Conservation (phyloP, 1,140 invertebrate genomes). For the Gryon sp. region DNA sequence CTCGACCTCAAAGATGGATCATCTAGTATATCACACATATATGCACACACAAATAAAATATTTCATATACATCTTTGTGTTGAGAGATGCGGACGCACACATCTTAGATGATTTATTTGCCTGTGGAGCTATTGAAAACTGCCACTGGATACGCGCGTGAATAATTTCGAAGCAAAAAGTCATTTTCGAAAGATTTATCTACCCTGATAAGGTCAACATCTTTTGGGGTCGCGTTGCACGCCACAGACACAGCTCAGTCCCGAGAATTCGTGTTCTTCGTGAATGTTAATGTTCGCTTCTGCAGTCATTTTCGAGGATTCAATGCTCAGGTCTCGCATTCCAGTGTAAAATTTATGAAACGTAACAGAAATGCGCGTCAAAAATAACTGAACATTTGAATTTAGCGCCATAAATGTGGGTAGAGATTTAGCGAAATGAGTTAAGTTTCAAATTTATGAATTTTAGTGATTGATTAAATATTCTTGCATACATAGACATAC, state of each 20-base stretch:
- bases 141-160: slow-evolving; percentile 59
- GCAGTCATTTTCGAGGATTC: slow-evolving; percentile 9
- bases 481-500: no score
- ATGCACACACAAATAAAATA: no score
- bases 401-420: not conserved
- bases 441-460: no score
- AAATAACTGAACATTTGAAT: not conserved
- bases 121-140: slow-evolving; percentile 55
- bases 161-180: slow-evolving; percentile 52
- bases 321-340: not conserved
- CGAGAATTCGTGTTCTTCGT: slow-evolving; percentile 15
- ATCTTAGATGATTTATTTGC: slow-evolving; percentile 47
- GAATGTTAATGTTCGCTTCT: slow-evolving; percentile 27
- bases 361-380: not conserved
- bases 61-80: not conserved
- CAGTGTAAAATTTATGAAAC: slow-evolving; percentile 1
- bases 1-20: slow-evolving; percentile 38
- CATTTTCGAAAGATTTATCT: slow-evolving; percentile 56
- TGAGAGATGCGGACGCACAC: slow-evolving; percentile 33
- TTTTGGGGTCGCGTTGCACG: slow-evolving; percentile 29
- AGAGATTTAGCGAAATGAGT: no score
- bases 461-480: no score
- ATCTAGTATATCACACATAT: slow-evolving; percentile 33
- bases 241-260: not conserved
- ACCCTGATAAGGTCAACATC: slow-evolving; percentile 42